Evolutionary conservation across 2,888 invertebrate species (phyloP).

Genomic region (Phania funesta): DNA sequence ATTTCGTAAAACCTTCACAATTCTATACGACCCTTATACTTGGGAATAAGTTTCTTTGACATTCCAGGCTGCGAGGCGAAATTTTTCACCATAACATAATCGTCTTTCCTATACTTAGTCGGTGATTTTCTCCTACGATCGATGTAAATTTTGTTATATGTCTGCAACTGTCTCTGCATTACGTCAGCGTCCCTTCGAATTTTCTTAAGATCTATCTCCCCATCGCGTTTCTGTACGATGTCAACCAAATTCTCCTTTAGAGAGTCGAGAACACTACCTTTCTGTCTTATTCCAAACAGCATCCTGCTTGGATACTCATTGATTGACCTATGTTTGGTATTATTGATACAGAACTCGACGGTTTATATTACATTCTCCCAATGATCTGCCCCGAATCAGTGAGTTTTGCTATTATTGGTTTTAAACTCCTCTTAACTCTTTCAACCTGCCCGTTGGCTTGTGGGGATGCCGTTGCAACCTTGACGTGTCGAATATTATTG

Average conservation of each 20-base stretch:
- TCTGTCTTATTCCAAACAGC: slow-evolving; percentile 63
- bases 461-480: too few species aligned
- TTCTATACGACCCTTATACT: slow-evolving; percentile 45
- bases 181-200: slow-evolving; percentile 4
- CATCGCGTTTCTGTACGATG: background rate
- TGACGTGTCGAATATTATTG: too few species aligned
- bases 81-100: slow-evolving; percentile 54
- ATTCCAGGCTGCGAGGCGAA: slow-evolving; percentile 42
- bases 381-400: slow-evolving; percentile 9
- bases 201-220: too few species aligned
- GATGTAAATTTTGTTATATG: slow-evolving; percentile 47
- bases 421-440: too few species aligned
- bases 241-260: slow-evolving; percentile 47
- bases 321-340: slow-evolving; percentile 52
- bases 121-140: slow-evolving; percentile 23
- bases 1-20: slow-evolving; percentile 46
- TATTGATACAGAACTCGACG: slow-evolving; percentile 39
- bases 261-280: slow-evolving; percentile 43
- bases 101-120: slow-evolving; percentile 1
- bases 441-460: too few species aligned
- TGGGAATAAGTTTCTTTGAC: slow-evolving; percentile 43
- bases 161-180: slow-evolving; percentile 22
- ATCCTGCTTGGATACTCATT: slow-evolving; percentile 55
- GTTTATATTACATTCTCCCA: slow-evolving; percentile 58
- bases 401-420: too few species aligned